Base-by-base conservation (phyloP, 2,113 vertebrate species). In the Poicephalus gulielmi region DNA sequence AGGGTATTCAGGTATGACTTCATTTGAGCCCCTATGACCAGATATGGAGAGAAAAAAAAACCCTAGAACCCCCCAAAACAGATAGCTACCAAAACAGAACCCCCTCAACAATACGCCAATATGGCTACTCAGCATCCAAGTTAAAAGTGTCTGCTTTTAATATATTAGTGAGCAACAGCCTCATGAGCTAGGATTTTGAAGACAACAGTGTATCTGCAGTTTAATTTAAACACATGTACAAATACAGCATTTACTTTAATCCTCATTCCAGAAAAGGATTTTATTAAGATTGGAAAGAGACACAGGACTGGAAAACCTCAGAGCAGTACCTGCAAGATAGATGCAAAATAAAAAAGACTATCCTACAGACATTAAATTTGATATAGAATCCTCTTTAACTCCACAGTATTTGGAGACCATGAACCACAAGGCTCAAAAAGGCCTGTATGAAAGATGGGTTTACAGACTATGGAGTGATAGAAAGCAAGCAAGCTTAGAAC, bases 131-230 rank as follows among this genome's bases (percentile, higher is more conserved):
- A 81, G 69, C 14, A 90, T 11, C 5, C 31, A 57, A 46, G 14
- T 11, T 60, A 8, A 35, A 70, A 59, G 35, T 13, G 15, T 39
- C 44, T 62, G 27, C 35, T 88, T 91, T 79, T 73, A 83, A 86
- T 35, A 68, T 3, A 24, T 0, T 3, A 76, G 27, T 35, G 64
- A 27, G 10, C 9, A 83, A 59, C 28, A 80, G 11, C 37, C 4
- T 70, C 23, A 55, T 47, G 23, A 39, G 46, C n/a, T 23, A 77
- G 52, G 53, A 59, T 27, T 55, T 37, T 77, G 35, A 92, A 35
- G 49, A 87, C 0, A 2, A 27, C 10, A 57, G n/a, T 0, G 0
- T 59, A 95, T 43, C 33, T 81, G 50, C 35, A 70, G 43, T 39
- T 86, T 49, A 74, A 94, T 12, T 33, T 69, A 64, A 77, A 74